Percentiles rank a stretch among this genome's conserved stretches.
Evolutionary conservation across 2,888 invertebrate species (phyloP).

Genomic region (Campoletis raptor): DNA sequence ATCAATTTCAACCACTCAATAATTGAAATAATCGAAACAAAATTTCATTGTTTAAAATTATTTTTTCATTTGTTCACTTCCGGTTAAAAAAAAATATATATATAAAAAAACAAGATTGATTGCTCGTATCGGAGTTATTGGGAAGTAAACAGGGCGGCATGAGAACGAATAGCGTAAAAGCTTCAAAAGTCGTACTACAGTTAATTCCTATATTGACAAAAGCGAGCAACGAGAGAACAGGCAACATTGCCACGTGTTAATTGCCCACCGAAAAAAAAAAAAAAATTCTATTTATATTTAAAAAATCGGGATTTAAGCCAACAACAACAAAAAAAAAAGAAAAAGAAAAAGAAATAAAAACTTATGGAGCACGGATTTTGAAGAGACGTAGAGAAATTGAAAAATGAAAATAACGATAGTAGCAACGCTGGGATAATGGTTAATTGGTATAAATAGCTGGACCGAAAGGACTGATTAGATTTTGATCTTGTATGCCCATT

Average conservation of each 20-base stretch:
- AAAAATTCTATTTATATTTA: background rate
- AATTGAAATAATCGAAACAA: too few relatives aligned
- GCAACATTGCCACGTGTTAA: background rate
- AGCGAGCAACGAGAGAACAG: background rate
- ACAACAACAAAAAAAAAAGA: too few relatives aligned
- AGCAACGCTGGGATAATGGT: slow-evolving; percentile 34
- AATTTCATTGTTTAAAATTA: background rate
- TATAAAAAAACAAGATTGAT: background rate
- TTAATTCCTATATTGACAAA: background rate
- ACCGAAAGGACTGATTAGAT: slow-evolving; percentile 56
- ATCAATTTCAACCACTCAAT: too few relatives aligned
- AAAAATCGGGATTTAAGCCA: background rate
- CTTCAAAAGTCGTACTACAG: background rate
- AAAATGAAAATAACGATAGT: background rate
- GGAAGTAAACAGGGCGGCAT: background rate
- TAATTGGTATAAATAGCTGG: slow-evolving; percentile 42
- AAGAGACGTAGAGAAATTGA: background rate
- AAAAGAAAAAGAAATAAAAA: background rate
- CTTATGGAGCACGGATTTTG: slow-evolving; percentile 12
- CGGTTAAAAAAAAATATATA: background rate
- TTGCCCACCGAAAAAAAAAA: background rate
- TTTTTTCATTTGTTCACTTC: too few relatives aligned
- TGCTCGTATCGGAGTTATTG: background rate
- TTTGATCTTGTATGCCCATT: slow-evolving; percentile 79
- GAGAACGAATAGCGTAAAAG: background rate